Evolutionary conservation across 1,140 invertebrate species (phyloP), one percentile per base, ranked within the genome.

Genomic region (Caenorhabditis tropicalis): DNA sequence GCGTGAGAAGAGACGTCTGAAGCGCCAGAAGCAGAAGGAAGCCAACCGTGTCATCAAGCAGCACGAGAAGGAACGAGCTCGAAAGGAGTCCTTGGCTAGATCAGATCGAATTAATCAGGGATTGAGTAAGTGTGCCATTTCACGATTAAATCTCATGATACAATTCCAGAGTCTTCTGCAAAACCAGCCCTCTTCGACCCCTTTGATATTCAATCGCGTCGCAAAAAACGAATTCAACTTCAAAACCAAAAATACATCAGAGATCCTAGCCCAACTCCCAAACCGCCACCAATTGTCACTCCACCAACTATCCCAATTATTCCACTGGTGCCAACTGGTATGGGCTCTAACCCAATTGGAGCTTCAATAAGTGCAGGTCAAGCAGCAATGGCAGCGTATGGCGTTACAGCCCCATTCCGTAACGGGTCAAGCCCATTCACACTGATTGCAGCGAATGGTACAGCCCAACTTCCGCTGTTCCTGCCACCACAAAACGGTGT

Each of bases 21-120:
- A 74, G n/a, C 36, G 65, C 15, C 65, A 46, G 33, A 74, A 74
- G n/a, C 5, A 36, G 65, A 43, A 74, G n/a, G 19, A 74, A 74
- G 36, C n/a, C n/a, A 74, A 74, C 2, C 65, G 65, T 2, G 36
- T 43, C n/a, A 12, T 43, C 10, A 74, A 74, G 12, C 27, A 31
- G 27, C 65, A 74, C 9, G 36, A 46, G 10, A 74, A 74, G 10
- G 65, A 74, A n/a, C n/a, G 21, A 9, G 65, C 65, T 43, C 65
- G 65, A 0, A 16, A 74, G n/a, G 65, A 74, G 10, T 74, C 65
- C 9, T 36, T 74, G 5, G 65, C 65, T 12, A 74, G 65, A 74
- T 33, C n/a, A 5, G 65, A 46, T 12, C 2, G 10, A 4, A 39
- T 74, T n/a, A 74, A 43, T 24, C n/a, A 19, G 27, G 36, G 43